Conservation (phyloP, 2,797 vertebrate species). For the Gadopsis bispinosus region DNA sequence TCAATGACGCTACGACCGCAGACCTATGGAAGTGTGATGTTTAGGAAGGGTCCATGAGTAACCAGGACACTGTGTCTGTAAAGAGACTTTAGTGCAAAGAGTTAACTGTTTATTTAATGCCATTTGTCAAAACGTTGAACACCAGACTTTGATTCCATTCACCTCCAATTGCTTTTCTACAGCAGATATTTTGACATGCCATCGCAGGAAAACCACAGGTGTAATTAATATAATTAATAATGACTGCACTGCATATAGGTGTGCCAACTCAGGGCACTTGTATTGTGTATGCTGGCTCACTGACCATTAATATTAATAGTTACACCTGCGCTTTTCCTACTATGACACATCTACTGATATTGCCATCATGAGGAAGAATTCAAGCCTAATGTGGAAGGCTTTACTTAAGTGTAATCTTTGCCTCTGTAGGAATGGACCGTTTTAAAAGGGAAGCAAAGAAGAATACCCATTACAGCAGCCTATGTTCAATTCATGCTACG, state of each 20-base stretch:
- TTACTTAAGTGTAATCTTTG: background rate
- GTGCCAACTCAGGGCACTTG: background rate
- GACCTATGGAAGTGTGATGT: background rate
- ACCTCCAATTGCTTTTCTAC: background rate
- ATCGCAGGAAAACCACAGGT: conserved; percentile 3
- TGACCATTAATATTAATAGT: background rate
- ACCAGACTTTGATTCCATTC: background rate
- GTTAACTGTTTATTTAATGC: background rate
- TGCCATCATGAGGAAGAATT: background rate
- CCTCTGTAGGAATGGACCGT: background rate
- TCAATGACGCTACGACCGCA: background rate
- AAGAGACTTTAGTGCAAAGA: background rate
- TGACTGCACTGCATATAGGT: background rate
- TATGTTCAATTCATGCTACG: background rate
- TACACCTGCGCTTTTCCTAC: background rate
- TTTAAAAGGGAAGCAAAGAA: background rate
- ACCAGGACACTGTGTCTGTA: background rate
- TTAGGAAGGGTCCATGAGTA: background rate
- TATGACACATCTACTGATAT: background rate
- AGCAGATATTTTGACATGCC: background rate
- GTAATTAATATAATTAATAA: conserved; percentile 20
- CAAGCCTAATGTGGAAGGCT: background rate
- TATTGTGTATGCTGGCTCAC: conserved; percentile 5
- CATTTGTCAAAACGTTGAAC: background rate
- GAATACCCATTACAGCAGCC: background rate